Evolutionary conservation across 2,888 invertebrate species (phyloP), one percentile per base, ranked within the genome.

Genomic region (Polydrusus cervinus): DNA sequence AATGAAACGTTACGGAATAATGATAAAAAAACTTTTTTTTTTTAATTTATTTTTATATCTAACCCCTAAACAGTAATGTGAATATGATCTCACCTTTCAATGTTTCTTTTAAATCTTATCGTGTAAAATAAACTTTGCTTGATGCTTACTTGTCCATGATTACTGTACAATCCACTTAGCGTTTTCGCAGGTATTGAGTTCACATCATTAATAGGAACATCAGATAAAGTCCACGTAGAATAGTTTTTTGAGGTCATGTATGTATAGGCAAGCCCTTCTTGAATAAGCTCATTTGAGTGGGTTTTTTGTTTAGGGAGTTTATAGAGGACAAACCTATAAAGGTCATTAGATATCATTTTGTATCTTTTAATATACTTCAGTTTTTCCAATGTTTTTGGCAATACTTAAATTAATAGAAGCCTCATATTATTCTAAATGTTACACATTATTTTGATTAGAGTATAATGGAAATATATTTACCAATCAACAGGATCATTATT

Each of bases 321-420:
- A 86, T 96, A 96, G 30, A 93, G 87, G 80, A 95, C 92, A 87
- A 91, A 97, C 97, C 96, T 97, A 75, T 70, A 25, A 25, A 25
- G 25, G 25, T 25, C 1, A 5, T 25, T 34, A 34, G 8, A 10
- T 34, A 30, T 34, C 9, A 34, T 34, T 1, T 34, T 34, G 8
- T 3, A 30, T 7, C 30, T 30, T 30, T 30, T 30, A 30, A 30
- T 3, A 5, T 30, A 30, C 30, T 30, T n/a, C n/a, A n/a, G n/a
- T n/a, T n/a, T n/a, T 25, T 25, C 3, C 25, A 25, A 25, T 34
- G 34, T 34, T 34, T 34, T 34, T 7, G 5, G 7, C 34, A 34
- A 34, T 9, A 34, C 34, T 10, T 9, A 34, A 7, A 34, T 34
- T 34, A n/a, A n/a, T n/a, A n/a, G 34, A 9, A 43, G n/a, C n/a